Evolutionary conservation across 2,797 vertebrate species (phyloP).

Genomic region (Peromyscus melanophrys): DNA sequence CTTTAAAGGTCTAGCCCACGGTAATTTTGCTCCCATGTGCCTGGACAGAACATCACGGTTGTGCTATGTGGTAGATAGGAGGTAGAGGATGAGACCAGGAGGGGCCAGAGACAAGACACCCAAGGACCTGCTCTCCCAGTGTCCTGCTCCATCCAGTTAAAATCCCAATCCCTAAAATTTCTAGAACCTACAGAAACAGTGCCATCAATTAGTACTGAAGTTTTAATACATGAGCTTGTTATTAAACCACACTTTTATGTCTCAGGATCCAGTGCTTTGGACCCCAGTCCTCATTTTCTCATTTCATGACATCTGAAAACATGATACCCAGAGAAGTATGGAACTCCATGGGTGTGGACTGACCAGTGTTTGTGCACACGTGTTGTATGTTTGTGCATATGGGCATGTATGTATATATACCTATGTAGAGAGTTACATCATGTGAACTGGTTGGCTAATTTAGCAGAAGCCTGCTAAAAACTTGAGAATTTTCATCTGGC

Average conservation of each 20-base stretch:
- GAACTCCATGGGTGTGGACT: accelerated
- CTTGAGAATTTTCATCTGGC: neutral
- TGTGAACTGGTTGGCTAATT: neutral
- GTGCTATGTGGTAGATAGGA: neutral
- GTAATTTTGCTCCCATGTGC: too few relatives aligned
- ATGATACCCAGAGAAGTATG: neutral
- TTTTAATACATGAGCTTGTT: neutral
- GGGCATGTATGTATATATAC: accelerated
- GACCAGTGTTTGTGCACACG: accelerated
- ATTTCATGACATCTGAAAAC: neutral
- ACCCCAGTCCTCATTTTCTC: accelerated
- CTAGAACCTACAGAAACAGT: neutral
- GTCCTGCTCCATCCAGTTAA: neutral
- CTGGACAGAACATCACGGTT: neutral
- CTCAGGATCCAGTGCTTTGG: neutral
- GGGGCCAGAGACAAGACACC: neutral
- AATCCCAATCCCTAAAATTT: neutral
- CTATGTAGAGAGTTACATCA: too few relatives aligned
- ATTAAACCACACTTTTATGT: neutral
- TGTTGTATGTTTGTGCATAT: accelerated
- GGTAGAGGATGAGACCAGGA: neutral
- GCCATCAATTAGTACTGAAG: too few relatives aligned
- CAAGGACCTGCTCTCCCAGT: neutral
- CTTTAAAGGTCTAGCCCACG: neutral
- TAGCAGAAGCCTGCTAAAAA: neutral